A percentile compares a stretch with the other conserved stretches of the same genome.
Conservation (phyloP, 2,797 vertebrate genomes). For the Neopelma chrysocephalum region DNA sequence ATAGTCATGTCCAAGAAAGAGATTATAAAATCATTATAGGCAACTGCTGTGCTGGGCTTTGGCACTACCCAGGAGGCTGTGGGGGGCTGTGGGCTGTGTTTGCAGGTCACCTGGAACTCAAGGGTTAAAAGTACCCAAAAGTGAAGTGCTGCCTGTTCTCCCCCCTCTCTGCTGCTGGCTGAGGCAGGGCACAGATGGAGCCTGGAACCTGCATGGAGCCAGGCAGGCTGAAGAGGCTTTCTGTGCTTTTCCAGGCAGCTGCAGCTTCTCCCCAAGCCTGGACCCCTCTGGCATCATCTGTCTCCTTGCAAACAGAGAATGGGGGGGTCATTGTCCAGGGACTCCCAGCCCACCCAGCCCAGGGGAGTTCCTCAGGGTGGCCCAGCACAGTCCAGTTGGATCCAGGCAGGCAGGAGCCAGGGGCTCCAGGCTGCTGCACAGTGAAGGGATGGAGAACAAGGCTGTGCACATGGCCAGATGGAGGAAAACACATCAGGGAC, state of each 20-base stretch:
- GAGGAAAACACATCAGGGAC: neutral
- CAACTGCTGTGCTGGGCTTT: neutral
- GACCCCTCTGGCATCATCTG: neutral
- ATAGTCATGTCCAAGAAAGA: slow-evolving; percentile 14
- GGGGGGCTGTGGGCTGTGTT: neutral
- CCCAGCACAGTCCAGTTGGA: neutral
- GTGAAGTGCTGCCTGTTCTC: neutral
- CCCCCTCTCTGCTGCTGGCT: neutral
- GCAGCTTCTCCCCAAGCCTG: neutral
- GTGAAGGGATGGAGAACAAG: neutral
- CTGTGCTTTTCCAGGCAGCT: slow-evolving; percentile 9
- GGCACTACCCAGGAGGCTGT: neutral
- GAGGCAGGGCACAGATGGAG: slow-evolving; percentile 37
- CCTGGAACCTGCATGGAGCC: neutral
- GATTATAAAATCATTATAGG: neutral
- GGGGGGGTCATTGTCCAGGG: neutral
- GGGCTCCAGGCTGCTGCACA: neutral
- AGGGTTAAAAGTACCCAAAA: neutral
- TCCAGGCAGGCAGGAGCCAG: neutral
- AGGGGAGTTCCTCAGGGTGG: neutral
- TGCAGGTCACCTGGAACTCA: neutral
- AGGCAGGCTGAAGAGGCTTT: neutral
- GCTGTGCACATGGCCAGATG: neutral
- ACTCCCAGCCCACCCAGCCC: neutral
- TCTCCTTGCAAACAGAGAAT: neutral